Evolutionary conservation across 2,797 vertebrate genomes (phyloP).

Genomic region (Tiaroga cobitis): DNA sequence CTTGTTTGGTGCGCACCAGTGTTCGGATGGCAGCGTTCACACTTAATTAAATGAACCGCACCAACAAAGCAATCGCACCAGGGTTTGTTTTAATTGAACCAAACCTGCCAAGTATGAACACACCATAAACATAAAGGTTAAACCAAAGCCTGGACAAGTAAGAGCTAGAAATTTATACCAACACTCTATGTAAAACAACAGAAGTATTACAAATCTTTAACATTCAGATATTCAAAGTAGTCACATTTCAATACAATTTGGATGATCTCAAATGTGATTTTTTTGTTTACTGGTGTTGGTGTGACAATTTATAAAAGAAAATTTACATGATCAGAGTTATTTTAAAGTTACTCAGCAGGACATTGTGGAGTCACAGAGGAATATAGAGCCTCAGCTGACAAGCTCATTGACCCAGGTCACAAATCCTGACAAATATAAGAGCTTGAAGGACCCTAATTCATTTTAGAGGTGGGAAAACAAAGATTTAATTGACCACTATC

Average conservation of each 20-base stretch:
- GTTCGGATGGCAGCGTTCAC: no score
- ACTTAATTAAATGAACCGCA: no score
- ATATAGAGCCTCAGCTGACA: slow-evolving; percentile 9
- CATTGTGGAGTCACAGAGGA: neutral
- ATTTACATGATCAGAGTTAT: neutral
- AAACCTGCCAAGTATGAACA: no score
- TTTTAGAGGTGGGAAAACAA: neutral
- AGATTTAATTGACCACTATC: neutral
- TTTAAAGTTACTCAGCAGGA: neutral
- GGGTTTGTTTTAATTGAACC: no score
- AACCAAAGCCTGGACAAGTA: no score
- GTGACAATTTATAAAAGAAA: no score
- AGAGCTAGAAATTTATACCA: neutral
- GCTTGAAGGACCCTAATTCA: neutral
- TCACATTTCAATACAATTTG: neutral
- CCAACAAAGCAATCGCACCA: no score
- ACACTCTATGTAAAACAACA: neutral
- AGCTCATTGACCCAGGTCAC: neutral
- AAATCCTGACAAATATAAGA: neutral
- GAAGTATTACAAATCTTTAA: neutral
- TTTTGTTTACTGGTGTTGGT: no score
- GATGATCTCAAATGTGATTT: no score
- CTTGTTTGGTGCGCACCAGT: no score
- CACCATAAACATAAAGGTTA: no score
- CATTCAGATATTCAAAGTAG: neutral